Base-by-base conservation (phyloP, 2,888 invertebrate species). In the Augiades crinisus region DNA sequence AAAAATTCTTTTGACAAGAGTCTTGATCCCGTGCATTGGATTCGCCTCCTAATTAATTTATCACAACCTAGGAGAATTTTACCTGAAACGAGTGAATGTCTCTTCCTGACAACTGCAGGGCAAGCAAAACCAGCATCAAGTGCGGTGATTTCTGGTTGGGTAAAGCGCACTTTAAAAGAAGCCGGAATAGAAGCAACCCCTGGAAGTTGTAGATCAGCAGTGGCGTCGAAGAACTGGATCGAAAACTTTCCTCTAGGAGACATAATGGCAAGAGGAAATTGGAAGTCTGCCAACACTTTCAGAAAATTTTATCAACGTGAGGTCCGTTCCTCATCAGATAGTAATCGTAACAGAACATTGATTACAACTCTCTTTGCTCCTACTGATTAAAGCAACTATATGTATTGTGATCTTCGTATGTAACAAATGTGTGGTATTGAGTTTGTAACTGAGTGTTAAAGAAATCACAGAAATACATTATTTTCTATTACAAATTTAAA, bases 201-300 rank as follows among this genome's bases (percentile, higher is more conserved):
- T 3, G 63, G 62, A 0, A 61, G 62, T 10, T 13, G 56, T 3
- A 37, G 63, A 2, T 56, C 62, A 2, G 62, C 60, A 0, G 61
- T 62, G 2, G 62, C 63, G 6, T 63, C 61, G 2, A 51, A 52
- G 19, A 57, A 43, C 17, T 64, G 57, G 58, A 13, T 50, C 0
- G 52, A 61, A 2, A 58, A 60, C 14, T 24, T 41, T 21, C 51
- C 59, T 6, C 2, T 61, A 12, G 61, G 63, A 12, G 59, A 63
- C 2, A 59, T 64, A 3, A 19, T 65, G 6, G 30, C 60, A 0
- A 54, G 55, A 12, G 62, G 57, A 1, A 63, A 63, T 31, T 65
- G 62, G 65, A 47, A 38, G 38, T 37, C 45, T 30, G 45, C 13
- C 1, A 45, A 31, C 8, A 45, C 31, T 8, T 45, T 45, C 33